These are phyloP conservation scores for Buceros bicornis DNA, from an alignment of 2,797 vertebrate genomes.

Conservation along the genomic window DNA sequence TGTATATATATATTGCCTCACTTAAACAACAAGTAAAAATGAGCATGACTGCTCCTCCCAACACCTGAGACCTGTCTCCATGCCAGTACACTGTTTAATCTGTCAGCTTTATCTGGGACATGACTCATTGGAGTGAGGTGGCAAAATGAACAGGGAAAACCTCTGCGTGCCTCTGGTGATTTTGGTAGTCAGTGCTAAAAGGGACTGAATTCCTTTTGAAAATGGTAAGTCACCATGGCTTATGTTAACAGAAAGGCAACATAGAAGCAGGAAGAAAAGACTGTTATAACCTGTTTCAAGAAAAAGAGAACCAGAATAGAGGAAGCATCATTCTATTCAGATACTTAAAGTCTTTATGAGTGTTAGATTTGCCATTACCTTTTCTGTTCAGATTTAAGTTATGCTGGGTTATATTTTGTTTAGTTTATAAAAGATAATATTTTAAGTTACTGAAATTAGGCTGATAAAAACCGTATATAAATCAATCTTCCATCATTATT, in stretches of 20 bases:
- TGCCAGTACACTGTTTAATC: background rate
- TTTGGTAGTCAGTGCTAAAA: background rate
- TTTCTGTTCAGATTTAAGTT: background rate
- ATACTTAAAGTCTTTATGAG: background rate
- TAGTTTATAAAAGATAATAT: background rate
- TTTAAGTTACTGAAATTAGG: background rate
- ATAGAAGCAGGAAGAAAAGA: background rate
- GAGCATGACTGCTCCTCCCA: background rate
- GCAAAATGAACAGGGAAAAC: background rate
- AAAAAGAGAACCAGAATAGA: background rate
- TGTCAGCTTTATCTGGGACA: background rate
- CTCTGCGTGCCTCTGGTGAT: background rate
- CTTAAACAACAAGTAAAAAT: background rate
- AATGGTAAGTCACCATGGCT: background rate
- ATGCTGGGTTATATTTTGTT: background rate
- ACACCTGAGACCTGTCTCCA: background rate
- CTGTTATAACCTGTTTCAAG: background rate
- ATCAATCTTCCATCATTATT: background rate
- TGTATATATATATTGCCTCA: background rate
- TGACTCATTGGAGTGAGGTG: background rate
- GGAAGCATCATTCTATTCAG: background rate
- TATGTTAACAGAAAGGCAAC: background rate
- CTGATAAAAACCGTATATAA: background rate
- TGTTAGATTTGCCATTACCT: background rate
- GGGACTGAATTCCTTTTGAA: background rate